phyloP scores from a whole-genome alignment of 2,888 invertebrate species.

The Agonum fuliginosum region DNA sequence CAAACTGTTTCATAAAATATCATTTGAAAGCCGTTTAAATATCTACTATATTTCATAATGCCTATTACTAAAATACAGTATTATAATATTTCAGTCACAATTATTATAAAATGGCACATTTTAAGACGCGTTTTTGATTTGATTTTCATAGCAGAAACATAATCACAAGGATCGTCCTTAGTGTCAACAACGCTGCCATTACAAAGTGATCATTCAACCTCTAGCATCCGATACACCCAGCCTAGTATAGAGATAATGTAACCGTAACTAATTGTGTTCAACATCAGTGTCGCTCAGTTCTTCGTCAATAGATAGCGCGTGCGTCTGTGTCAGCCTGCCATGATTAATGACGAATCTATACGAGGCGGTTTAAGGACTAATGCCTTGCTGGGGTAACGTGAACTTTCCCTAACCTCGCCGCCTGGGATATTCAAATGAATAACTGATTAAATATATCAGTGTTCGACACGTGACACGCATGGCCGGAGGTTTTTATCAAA shows the following conservation, averaged over 20 bases:
- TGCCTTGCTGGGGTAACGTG: slow-evolving; percentile 17
- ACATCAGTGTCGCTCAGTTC: not conserved
- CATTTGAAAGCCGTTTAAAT: no score
- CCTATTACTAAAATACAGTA: no score
- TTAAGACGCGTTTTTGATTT: no score
- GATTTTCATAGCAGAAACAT: no score
- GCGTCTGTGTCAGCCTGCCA: slow-evolving; percentile 20
- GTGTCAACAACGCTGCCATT: no score
- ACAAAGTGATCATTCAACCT: no score
- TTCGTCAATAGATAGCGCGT: slow-evolving; percentile 33
- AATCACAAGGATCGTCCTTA: no score
- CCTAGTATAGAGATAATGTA: not conserved
- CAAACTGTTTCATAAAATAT: no score
- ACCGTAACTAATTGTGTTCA: slow-evolving; percentile 9
- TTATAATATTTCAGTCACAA: no score
- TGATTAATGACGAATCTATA: slow-evolving; percentile 44
- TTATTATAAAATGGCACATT: no score
- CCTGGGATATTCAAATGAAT: slow-evolving; percentile 54
- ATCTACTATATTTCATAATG: no score
- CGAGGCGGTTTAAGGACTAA: slow-evolving; percentile 31
- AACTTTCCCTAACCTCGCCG: slow-evolving; percentile 10
- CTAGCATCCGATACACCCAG: no score
- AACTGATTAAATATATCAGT: slow-evolving; percentile 60
- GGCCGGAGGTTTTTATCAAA: slow-evolving; percentile 42
- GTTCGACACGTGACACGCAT: slow-evolving; percentile 51